Percentiles rank a stretch among this genome's conserved stretches.
Evolutionary conservation across 2,888 invertebrate species (phyloP).

Genomic region (Aplocera efformata): DNA sequence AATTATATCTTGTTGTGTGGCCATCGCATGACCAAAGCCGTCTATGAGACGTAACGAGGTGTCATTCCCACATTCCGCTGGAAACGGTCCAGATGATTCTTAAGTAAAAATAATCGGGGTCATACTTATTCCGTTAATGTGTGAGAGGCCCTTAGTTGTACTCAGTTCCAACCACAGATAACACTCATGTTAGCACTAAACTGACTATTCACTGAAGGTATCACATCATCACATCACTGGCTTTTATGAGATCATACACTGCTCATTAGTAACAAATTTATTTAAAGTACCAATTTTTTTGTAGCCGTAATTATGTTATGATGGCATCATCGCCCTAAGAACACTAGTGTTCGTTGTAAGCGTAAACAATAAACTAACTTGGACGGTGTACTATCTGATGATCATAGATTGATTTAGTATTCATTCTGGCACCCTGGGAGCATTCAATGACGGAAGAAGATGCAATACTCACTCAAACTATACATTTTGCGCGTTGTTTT

Average conservation of each 20-base stretch:
- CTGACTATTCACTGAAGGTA: slow-evolving; percentile 4
- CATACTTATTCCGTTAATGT: slow-evolving; percentile 28
- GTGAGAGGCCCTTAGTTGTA: slow-evolving; percentile 22
- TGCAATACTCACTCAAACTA: slow-evolving; percentile 4
- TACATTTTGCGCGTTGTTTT: neutral
- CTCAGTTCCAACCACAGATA: too few species aligned
- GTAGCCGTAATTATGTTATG: neutral
- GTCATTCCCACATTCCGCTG: slow-evolving; percentile 60
- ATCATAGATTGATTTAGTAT: slow-evolving; percentile 16
- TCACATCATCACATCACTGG: slow-evolving; percentile 5
- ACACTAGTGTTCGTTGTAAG: slow-evolving; percentile 15
- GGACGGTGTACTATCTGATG: slow-evolving; percentile 5
- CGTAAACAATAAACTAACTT: slow-evolving; percentile 16
- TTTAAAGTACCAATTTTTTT: too few species aligned
- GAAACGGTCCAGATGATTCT: slow-evolving; percentile 62
- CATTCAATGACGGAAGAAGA: slow-evolving; percentile 15
- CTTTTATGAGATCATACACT: neutral
- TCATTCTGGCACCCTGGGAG: slow-evolving; percentile 15
- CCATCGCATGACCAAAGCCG: slow-evolving; percentile 52
- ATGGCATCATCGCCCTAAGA: slow-evolving; percentile 1
- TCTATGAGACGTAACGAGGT: slow-evolving; percentile 40
- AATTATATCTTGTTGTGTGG: slow-evolving; percentile 55
- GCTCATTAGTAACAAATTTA: neutral
- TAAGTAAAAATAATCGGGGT: slow-evolving; percentile 33
- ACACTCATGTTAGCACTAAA: slow-evolving; percentile 11